These are phyloP conservation scores for Phylloscopus trochiloides DNA, from an alignment of 2,113 vertebrate species.

Conservation along the genomic window DNA sequence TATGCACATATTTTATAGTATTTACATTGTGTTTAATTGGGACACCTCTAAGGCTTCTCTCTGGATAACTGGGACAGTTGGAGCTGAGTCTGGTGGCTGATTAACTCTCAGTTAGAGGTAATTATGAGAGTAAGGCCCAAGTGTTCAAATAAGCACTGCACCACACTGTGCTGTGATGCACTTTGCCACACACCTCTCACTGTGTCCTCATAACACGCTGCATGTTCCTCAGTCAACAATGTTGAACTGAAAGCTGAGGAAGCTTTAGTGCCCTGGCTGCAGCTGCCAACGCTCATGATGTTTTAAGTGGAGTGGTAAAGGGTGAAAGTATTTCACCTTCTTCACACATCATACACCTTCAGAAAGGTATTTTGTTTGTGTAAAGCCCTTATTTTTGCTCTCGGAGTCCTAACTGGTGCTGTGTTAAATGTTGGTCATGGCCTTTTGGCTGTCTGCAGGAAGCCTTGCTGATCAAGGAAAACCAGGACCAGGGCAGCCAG, in stretches of 20 bases:
- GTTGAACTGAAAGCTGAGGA: not conserved
- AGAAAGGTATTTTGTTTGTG: not conserved
- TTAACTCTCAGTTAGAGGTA: conserved; percentile 21
- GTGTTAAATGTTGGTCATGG: not conserved
- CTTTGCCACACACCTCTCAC: not conserved
- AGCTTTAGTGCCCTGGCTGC: not conserved
- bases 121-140: not conserved
- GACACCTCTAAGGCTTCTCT: not conserved
- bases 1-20: not conserved
- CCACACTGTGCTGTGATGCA: not conserved
- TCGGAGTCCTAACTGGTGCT: not conserved
- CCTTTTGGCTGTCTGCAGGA: not conserved
- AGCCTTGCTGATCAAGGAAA: not conserved
- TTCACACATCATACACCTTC: not conserved
- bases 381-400: not conserved
- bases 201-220: fast-evolving
- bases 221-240: fast-evolving
- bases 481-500: not conserved
- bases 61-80: not conserved
- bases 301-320: not conserved
- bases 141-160: not conserved
- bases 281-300: not conserved
- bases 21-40: conserved; percentile 32
- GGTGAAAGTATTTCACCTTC: not conserved
- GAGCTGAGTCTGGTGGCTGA: conserved; percentile 7